Evolutionary conservation across 2,113 vertebrate species (phyloP), one percentile per base, ranked within the genome.

Genomic region (Eudyptes chrysolophus): DNA sequence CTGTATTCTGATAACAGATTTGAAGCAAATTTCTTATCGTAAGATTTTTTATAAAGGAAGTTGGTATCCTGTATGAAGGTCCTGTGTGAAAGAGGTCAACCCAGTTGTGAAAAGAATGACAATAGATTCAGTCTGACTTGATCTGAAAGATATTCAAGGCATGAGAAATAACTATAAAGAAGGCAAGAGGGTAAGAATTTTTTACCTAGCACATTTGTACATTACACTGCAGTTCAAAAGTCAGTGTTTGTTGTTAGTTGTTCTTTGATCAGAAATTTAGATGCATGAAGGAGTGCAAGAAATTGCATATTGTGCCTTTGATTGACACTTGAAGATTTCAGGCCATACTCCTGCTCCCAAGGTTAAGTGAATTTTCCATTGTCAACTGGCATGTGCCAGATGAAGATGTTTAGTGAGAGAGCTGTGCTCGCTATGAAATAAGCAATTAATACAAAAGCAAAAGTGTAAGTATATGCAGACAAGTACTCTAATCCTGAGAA

Each of bases 401-500:
- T 75, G 60, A 96, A 95, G n/a, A 64, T 13, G 16, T 64, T 90
- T 66, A 84, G 51, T 10, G 11, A 89, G 58, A 72, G 58, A 92
- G n/a, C 70, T 89, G 64, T 14, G 42, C 62, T 94, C 16, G 4
- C 71, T 81, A 29, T 34, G 86, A 95, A 93, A 91, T 92, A 93
- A 96, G 64, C 72, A 94, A 96, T 87, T 95, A 95, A 89, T 88
- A 94, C 27, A 60, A 57, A 62, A 77, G 20, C 11, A 88, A 71
- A 90, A 79, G 49, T 58, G 16, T 25, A 87, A 49, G 17, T 29
- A 85, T 84, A 69, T 96, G 52, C 40, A 92, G 72, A 78, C 85
- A 66, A 70, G 46, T 92, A 69, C 42, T 93, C 93, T 92, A 79
- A 82, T 74, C 42, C 60, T 76, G 30, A 64, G 55, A 90, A 92